These are phyloP conservation scores for Caenorhabditis becei DNA, from an alignment of 2,888 invertebrate genomes.

Conservation along the genomic window DNA sequence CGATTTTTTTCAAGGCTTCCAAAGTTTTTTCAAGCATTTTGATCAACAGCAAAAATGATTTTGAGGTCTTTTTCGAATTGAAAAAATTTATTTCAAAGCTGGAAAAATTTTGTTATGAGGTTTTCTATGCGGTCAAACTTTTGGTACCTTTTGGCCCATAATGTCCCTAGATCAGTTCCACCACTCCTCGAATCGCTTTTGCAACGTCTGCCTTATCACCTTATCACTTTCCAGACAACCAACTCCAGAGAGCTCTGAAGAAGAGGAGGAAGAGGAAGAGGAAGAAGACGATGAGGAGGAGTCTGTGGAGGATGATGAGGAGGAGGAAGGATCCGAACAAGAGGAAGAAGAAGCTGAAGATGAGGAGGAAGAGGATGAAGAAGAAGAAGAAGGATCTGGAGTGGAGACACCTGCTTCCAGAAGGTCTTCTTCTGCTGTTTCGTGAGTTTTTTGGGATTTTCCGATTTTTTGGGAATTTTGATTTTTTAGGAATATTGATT, in stretches of 20 bases:
- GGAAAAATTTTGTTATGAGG: no score
- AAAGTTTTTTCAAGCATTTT: no score
- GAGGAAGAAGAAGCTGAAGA: constrained; percentile 14
- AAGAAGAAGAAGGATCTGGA: constrained; percentile 29
- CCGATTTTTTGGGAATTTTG: background rate
- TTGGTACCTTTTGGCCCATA: no score
- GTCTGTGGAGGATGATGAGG: constrained; percentile 29
- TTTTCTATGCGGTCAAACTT: no score
- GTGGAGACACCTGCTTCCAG: constrained; percentile 46
- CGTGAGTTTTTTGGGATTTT: constrained; percentile 12
- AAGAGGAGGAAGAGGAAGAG: constrained; percentile 15
- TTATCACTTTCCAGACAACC: constrained; percentile 50
- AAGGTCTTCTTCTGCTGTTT: constrained; percentile 41
- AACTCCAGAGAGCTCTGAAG: constrained; percentile 40
- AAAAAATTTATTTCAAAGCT: no score
- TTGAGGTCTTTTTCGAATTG: no score
- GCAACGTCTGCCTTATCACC: no score
- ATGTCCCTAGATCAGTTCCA: no score
- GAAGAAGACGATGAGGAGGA: constrained; percentile 42
- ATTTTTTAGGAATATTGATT: background rate
- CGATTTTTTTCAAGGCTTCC: no score
- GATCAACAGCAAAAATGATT: no score
- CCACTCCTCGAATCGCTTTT: no score
- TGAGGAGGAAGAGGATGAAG: no score
- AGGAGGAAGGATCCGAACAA: constrained; percentile 19